phyloP scores from a whole-genome alignment of 2,113 vertebrate genomes.

The Rhinopomastus cyanomelas region DNA sequence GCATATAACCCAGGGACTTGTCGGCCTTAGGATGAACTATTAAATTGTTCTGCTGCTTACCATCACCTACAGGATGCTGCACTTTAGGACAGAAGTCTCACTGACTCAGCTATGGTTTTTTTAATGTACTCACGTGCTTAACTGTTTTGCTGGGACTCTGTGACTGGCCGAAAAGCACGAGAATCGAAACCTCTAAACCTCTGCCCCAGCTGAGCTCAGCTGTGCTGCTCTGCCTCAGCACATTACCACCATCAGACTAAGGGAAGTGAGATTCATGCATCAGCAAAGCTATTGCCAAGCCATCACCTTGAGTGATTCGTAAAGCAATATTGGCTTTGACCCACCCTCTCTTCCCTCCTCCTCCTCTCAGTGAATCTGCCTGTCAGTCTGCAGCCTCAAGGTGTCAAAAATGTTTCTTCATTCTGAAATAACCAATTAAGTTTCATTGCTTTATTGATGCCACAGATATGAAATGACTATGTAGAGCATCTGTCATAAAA shows the following conservation, averaged over 20 bases:
- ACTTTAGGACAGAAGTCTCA: not conserved
- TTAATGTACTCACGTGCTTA: not conserved
- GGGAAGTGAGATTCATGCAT: not conserved
- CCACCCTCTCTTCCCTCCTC: not conserved
- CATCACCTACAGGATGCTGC: not conserved
- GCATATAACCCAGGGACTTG: not conserved
- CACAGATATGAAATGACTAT: slow-evolving; percentile 50
- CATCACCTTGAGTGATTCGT: not conserved
- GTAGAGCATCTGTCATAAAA: slow-evolving; percentile 71
- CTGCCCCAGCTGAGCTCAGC: not conserved
- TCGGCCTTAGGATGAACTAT: not conserved
- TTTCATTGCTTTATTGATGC: slow-evolving; percentile 67
- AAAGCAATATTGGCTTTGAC: not conserved
- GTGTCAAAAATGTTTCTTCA: not conserved
- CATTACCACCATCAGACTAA: too few relatives aligned
- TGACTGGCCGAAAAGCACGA: not conserved
- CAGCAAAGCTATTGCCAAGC: not conserved
- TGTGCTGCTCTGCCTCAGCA: not conserved
- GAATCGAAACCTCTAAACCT: not conserved
- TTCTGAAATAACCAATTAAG: slow-evolving; percentile 67
- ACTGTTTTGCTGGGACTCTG: not conserved
- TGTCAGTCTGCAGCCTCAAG: slow-evolving; percentile 3
- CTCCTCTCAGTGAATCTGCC: not conserved
- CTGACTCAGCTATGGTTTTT: not conserved
- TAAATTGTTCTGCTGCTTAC: not conserved